phyloP scores from a whole-genome alignment of 1,140 invertebrate genomes.

The Drosophila sucinea region DNA sequence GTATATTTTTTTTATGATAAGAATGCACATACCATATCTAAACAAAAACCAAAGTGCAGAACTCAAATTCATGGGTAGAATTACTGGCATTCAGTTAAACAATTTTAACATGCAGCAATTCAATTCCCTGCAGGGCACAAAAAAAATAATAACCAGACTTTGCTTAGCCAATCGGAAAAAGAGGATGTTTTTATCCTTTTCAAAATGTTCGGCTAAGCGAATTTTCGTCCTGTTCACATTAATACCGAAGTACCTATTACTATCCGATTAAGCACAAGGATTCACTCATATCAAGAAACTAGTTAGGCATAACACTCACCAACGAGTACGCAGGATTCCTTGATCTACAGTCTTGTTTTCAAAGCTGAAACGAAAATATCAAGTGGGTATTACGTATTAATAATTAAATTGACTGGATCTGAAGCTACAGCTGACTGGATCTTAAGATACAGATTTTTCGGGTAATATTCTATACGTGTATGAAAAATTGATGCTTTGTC shows the following conservation, averaged over 20 bases:
- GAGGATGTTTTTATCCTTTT: background rate
- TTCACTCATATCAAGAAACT: conserved; percentile 9
- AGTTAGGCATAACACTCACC: background rate
- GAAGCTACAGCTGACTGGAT: background rate
- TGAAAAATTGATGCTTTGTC: background rate
- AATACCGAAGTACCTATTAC: conserved; percentile 6
- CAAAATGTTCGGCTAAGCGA: background rate
- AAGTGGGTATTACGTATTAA: background rate
- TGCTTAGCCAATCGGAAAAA: background rate
- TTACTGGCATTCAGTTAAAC: conserved; percentile 33
- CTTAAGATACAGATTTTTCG: background rate
- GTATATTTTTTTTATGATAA: conserved; percentile 17
- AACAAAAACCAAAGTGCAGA: background rate
- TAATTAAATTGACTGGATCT: background rate
- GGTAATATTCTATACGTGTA: background rate
- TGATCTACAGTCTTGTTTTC: background rate
- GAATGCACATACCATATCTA: conserved; percentile 17
- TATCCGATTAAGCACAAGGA: conserved; percentile 4
- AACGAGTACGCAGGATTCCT: background rate
- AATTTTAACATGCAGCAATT: conserved; percentile 65
- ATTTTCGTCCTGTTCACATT: background rate
- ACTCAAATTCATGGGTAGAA: background rate
- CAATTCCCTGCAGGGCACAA: conserved; percentile 27
- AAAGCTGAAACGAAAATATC: background rate
- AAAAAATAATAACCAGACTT: background rate